Evolutionary conservation across 2,797 vertebrate species (phyloP).

Genomic region (Vespertilio murinus): DNA sequence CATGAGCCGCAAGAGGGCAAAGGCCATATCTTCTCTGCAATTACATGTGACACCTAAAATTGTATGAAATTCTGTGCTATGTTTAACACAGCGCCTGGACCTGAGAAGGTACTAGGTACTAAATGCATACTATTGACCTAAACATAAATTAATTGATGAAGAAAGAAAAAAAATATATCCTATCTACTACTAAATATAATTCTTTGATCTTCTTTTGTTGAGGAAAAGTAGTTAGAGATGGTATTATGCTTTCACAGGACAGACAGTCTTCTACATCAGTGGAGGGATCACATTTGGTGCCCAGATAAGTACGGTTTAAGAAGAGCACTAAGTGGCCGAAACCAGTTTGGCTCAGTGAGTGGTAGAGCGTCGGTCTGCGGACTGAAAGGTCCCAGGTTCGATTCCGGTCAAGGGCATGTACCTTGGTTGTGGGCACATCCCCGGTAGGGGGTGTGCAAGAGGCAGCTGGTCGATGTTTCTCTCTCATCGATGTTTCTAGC

Average conservation of each 20-base stretch:
- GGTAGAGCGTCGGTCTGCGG: too few relatives aligned
- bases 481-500: too few relatives aligned
- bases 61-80: not conserved
- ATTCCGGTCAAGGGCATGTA: too few relatives aligned
- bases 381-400: too few relatives aligned
- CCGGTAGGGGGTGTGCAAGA: too few relatives aligned
- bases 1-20: not conserved
- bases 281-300: not conserved
- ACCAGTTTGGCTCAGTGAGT: too few relatives aligned
- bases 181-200: not conserved
- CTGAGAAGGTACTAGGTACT: not conserved
- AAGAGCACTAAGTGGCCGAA: not conserved
- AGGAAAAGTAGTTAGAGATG: not conserved
- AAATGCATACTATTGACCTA: not conserved
- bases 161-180: not conserved
- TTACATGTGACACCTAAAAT: not conserved
- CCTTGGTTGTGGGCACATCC: too few relatives aligned
- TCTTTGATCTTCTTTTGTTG: conserved; percentile 16
- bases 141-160: not conserved
- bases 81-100: not conserved
- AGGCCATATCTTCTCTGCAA: not conserved
- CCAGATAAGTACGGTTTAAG: not conserved
- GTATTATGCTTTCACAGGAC: not conserved
- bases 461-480: too few relatives aligned
- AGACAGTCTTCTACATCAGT: not conserved